These are phyloP conservation scores for Lithodes maja DNA, from an alignment of 2,888 invertebrate genomes.

Conservation along the genomic window DNA sequence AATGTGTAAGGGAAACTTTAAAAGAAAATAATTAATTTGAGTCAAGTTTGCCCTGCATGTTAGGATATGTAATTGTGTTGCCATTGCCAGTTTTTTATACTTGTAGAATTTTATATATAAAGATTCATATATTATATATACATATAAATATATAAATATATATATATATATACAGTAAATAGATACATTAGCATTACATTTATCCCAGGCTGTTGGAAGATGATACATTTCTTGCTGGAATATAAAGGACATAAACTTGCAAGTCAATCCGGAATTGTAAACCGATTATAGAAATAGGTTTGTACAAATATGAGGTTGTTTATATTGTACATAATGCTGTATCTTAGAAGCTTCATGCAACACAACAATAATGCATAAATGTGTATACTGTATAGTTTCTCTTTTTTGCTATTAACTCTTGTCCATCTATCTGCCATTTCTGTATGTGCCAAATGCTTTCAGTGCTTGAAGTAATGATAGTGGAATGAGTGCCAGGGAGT, in stretches of 20 bases:
- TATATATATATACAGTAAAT: background rate
- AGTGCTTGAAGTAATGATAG: conserved; percentile 37
- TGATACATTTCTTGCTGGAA: conserved; percentile 46
- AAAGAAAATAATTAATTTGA: background rate
- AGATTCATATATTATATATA: conserved; percentile 53
- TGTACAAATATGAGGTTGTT: conserved; percentile 64
- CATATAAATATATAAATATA: conserved; percentile 57
- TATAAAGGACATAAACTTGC: conserved; percentile 19
- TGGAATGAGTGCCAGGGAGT: conserved; percentile 7
- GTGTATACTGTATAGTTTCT: conserved; percentile 57
- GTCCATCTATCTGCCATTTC: conserved; percentile 62
- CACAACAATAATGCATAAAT: conserved; percentile 61
- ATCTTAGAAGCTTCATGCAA: conserved; percentile 50
- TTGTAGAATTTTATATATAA: conserved; percentile 62
- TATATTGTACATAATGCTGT: conserved; percentile 61
- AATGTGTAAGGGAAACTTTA: background rate
- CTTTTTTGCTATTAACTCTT: conserved; percentile 58
- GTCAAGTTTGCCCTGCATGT: conserved; percentile 41
- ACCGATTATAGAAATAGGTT: conserved; percentile 39
- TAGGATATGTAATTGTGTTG: conserved; percentile 49
- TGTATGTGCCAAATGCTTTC: conserved; percentile 64
- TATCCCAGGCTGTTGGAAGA: conserved; percentile 48
- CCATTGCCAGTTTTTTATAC: conserved; percentile 59
- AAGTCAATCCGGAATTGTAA: conserved; percentile 33
- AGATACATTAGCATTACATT: conserved; percentile 23